phyloP scores from a whole-genome alignment of 2,797 vertebrate species.

The Bryconaethiops microstoma region DNA sequence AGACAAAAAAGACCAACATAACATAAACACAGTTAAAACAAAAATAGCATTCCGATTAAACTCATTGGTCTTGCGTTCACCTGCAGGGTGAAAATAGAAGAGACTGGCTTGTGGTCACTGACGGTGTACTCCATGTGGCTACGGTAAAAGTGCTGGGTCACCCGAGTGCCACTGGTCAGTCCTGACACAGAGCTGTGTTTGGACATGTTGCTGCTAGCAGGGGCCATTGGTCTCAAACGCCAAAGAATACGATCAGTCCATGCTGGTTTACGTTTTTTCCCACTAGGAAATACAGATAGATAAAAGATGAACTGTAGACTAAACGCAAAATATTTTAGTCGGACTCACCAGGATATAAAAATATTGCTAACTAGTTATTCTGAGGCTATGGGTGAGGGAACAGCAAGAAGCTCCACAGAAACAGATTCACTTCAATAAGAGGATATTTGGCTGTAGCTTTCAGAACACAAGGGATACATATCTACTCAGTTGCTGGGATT shows the following conservation, averaged over 20 bases:
- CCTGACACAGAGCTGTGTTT: conserved; percentile 75
- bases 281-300: conserved; percentile 71
- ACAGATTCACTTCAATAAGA: not conserved
- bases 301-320: not conserved
- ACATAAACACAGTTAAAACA: not conserved
- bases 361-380: not conserved
- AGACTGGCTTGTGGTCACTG: conserved; percentile 98
- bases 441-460: not conserved
- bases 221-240: conserved; percentile 83
- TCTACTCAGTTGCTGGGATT: not conserved
- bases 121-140: conserved; percentile 93
- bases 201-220: conserved; percentile 48
- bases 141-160: conserved; percentile 90
- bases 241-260: conserved; percentile 98
- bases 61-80: conserved; percentile 64
- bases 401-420: not conserved
- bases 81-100: conserved; percentile 92
- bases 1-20: conserved; percentile 2
- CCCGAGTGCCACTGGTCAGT: conserved; percentile 75
- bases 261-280: conserved; percentile 95
- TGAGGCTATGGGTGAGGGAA: not conserved
- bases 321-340: not conserved
- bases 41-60: not conserved
- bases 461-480: not conserved
- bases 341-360: not conserved